These are phyloP conservation scores for Drosophila helvetica DNA, from an alignment of 2,888 invertebrate species.

Conservation along the genomic window DNA sequence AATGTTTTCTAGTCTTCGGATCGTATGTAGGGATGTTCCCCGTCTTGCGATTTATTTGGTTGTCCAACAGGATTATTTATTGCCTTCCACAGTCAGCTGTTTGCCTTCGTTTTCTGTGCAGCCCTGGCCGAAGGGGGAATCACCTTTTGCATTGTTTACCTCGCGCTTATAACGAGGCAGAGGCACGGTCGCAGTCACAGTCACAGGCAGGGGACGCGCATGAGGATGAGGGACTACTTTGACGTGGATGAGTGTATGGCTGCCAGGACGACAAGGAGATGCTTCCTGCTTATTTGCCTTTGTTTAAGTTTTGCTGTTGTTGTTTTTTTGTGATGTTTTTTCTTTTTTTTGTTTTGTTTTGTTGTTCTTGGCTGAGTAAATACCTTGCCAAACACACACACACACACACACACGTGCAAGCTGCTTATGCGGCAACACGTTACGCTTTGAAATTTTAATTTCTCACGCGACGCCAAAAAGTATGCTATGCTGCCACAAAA, in stretches of 20 bases:
- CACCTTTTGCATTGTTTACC: conserved; percentile 59
- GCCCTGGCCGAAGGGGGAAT: conserved; percentile 31
- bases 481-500: conserved; percentile 54
- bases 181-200: conserved; percentile 13
- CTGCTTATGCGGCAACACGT: conserved; percentile 49
- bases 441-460: conserved; percentile 77
- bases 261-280: conserved; percentile 10
- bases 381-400: conserved; percentile 40
- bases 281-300: conserved; percentile 73
- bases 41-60: too few species aligned
- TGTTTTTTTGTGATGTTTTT: conserved; percentile 46
- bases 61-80: conserved; percentile 9
- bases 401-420: conserved; percentile 27
- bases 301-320: conserved; percentile 52
- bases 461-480: conserved; percentile 73
- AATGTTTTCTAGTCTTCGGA: too few species aligned
- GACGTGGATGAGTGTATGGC: not conserved
- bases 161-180: conserved; percentile 60
- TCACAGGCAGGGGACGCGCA: not conserved
- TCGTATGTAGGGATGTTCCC: too few species aligned
- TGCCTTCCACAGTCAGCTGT: conserved; percentile 15
- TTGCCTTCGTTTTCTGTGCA: conserved; percentile 19
- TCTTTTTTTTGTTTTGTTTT: conserved; percentile 47
- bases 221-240: conserved; percentile 10
- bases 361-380: conserved; percentile 59